Evolutionary conservation across 2,888 invertebrate species (phyloP).

Genomic region (Pseudococcus viburni): DNA sequence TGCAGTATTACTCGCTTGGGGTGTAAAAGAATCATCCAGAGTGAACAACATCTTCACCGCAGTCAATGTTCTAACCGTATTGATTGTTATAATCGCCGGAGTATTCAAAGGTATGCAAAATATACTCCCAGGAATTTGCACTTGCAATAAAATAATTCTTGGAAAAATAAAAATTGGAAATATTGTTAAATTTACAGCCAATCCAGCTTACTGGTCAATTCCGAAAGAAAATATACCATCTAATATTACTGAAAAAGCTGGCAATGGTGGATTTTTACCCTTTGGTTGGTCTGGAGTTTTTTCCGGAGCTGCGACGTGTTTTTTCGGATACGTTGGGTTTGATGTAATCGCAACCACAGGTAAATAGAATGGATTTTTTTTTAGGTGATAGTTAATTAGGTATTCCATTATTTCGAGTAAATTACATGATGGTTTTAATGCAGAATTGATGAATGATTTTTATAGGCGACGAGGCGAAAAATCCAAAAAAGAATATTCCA

Average conservation of each 20-base stretch:
- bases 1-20: slow-evolving; percentile 77
- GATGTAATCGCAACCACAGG: slow-evolving; percentile 93
- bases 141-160: background rate
- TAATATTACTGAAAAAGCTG: slow-evolving; percentile 70
- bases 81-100: slow-evolving; percentile 87
- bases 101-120: slow-evolving; percentile 75
- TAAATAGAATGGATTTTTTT: slow-evolving; percentile 38
- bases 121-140: background rate
- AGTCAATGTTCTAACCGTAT: slow-evolving; percentile 86
- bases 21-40: slow-evolving; percentile 86
- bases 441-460: background rate
- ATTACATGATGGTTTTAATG: no score
- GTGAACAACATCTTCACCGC: slow-evolving; percentile 93
- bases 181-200: background rate
- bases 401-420: no score
- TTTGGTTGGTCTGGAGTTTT: slow-evolving; percentile 90
- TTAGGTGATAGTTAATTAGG: no score
- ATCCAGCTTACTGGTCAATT: slow-evolving; percentile 68
- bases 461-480: slow-evolving; percentile 87
- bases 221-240: slow-evolving; percentile 62
- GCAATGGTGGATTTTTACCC: slow-evolving; percentile 94
- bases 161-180: background rate
- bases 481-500: slow-evolving; percentile 92
- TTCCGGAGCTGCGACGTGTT: slow-evolving; percentile 90
- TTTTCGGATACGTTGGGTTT: slow-evolving; percentile 88